Base-by-base conservation (phyloP, 2,888 invertebrate genomes). In the Neocrepidodera transversa region DNA sequence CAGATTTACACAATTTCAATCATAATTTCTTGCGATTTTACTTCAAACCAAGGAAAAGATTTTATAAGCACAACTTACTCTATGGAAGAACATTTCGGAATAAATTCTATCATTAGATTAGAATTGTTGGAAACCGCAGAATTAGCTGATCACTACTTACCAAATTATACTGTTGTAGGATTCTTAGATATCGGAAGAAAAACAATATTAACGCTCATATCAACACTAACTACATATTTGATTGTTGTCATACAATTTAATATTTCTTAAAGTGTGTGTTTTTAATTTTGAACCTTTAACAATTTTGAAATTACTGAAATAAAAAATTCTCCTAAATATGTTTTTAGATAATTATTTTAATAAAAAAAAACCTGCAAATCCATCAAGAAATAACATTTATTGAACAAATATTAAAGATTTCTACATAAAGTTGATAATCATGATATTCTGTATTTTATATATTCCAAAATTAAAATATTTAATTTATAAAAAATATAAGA, bases 211-310 rank as follows among this genome's bases (percentile, higher is more conserved):
- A 17, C 47, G 0, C 20, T 64, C 8, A 16, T 66, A 3, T 54
- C 57, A 13, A 49, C 38, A 13, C n/a, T 54, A 11, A 58, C 60
- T 1, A 63, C 62, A 1, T 66, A 66, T 36, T 42, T 66, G 30
- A 60, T 66, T 1, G 50, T 66, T 16, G 49, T 64, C 26, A 61
- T 64, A 36, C 67, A 64, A 23, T 60, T 62, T 32, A 66, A 62
- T 50, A 13, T 52, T 8, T 43, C 52, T 2, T 43, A 52, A 40
- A 30, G n/a, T n/a, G n/a, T n/a, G n/a, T n/a, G n/a, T n/a, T n/a
- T n/a, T n/a, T n/a, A n/a, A n/a, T n/a, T n/a, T n/a, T n/a, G n/a
- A n/a, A n/a, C n/a, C n/a, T n/a, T n/a, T n/a, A n/a, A n/a, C n/a
- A n/a, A n/a, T n/a, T n/a, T n/a, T n/a, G n/a, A n/a, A n/a, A n/a